These are phyloP conservation scores for Melipona beecheii DNA, from an alignment of 2,888 invertebrate genomes.

Conservation along the genomic window DNA sequence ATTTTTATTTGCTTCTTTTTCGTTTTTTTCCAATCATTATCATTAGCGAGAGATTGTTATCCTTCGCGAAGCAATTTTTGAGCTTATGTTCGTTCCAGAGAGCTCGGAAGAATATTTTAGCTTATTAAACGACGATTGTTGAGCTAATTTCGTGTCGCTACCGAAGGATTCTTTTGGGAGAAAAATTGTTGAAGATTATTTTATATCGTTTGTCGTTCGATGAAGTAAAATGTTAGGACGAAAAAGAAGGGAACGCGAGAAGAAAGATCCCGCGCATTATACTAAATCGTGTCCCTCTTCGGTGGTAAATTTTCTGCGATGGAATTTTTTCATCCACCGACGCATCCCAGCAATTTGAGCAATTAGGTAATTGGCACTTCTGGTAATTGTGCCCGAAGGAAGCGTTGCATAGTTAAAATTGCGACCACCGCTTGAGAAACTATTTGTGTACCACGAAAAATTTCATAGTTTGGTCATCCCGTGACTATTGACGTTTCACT, in stretches of 20 bases:
- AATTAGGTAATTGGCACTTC: constrained; percentile 57
- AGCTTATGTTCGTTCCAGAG: too few relatives aligned
- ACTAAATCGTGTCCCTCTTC: constrained; percentile 15
- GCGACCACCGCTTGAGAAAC: not conserved
- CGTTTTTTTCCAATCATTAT: too few relatives aligned
- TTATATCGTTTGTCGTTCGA: not conserved
- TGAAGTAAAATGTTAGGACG: not conserved
- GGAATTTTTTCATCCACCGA: constrained; percentile 43
- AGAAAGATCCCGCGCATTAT: not conserved
- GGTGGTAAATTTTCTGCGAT: not conserved
- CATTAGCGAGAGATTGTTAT: too few relatives aligned
- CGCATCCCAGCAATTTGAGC: constrained; percentile 48
- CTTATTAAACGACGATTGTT: too few relatives aligned
- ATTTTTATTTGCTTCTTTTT: too few relatives aligned
- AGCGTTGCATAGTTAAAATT: constrained; percentile 4
- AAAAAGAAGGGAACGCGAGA: not conserved
- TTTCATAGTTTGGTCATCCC: not conserved
- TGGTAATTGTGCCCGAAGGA: constrained; percentile 41
- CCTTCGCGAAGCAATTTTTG: too few relatives aligned
- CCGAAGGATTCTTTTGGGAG: too few relatives aligned
- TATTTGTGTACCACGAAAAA: not conserved
- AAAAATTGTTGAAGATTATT: too few relatives aligned
- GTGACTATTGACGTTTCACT: too few relatives aligned
- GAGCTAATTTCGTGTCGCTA: too few relatives aligned
- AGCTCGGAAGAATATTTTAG: too few relatives aligned